Conservation (phyloP, 2,113 vertebrate species). For the Setophaga kirtlandii region DNA sequence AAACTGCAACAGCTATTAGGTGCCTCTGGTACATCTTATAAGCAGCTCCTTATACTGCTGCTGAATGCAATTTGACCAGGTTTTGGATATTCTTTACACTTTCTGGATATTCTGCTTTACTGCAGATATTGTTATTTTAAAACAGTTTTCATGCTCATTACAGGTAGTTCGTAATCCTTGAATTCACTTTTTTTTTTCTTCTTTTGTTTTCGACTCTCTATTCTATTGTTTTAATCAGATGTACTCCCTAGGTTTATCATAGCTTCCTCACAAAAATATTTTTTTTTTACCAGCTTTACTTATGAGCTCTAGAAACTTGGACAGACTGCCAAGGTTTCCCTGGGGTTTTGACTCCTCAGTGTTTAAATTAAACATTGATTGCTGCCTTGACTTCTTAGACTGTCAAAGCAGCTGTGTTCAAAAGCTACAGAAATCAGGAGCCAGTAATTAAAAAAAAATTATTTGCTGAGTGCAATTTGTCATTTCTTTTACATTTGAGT, state of each 20-base stretch:
- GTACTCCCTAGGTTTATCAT: not conserved
- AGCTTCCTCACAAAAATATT: not conserved
- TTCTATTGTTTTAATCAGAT: not conserved
- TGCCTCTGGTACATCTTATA: not conserved
- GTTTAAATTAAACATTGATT: not conserved
- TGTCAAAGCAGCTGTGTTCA: not conserved
- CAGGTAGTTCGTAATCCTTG: not conserved
- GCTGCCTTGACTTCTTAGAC: not conserved
- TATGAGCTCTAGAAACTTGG: not conserved
- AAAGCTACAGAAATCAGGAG: not conserved
- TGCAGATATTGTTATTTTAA: not conserved
- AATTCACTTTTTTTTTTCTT: not conserved
- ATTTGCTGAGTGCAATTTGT: not conserved
- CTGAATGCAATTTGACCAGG: not conserved
- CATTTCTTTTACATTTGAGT: not conserved
- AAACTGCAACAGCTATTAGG: not conserved
- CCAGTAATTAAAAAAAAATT: not conserved
- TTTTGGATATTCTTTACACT: not conserved
- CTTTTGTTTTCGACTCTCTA: not conserved
- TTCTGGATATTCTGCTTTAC: not conserved
- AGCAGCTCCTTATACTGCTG: not conserved
- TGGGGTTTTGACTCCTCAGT: not conserved
- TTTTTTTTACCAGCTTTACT: not conserved
- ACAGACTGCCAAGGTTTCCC: not conserved
- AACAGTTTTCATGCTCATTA: not conserved